Conservation (phyloP, 1,140 invertebrate species). For the Formica selysi region DNA sequence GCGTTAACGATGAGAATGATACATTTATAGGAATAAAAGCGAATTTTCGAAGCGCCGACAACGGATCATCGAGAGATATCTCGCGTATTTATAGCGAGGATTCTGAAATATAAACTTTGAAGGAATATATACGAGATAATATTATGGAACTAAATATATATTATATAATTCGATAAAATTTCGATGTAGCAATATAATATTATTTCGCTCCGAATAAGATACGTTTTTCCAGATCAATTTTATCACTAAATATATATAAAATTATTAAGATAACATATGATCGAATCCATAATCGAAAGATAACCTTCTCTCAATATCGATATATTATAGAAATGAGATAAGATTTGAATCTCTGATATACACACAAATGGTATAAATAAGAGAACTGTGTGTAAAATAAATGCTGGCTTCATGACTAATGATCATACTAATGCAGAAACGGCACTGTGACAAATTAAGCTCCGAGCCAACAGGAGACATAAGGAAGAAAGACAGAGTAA, state of each 20-base stretch:
- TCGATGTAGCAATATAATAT: background rate
- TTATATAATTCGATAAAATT: background rate
- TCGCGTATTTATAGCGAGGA: background rate
- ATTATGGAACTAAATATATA: background rate
- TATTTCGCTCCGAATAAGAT: background rate
- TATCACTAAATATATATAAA: background rate
- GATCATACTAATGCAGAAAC: slow-evolving; percentile 35
- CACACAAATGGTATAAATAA: background rate
- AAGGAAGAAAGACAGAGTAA: slow-evolving; percentile 17
- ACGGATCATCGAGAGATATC: slow-evolving; percentile 23
- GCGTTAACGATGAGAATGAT: slow-evolving; percentile 39
- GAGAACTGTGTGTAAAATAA: background rate
- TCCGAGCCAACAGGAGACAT: slow-evolving; percentile 48
- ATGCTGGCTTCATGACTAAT: slow-evolving; percentile 13
- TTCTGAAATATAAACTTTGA: slow-evolving; percentile 12
- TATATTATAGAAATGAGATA: background rate
- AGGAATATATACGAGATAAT: slow-evolving; percentile 19
- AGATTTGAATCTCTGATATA: background rate
- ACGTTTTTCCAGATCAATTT: background rate
- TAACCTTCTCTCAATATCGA: background rate
- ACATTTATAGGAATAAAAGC: slow-evolving; percentile 33
- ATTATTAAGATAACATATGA: background rate
- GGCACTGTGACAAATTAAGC: slow-evolving; percentile 56
- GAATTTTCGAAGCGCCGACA: background rate
- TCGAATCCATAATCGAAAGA: background rate